These are phyloP conservation scores for Sturnus vulgaris DNA, from an alignment of 2,113 vertebrate genomes.

Conservation along the genomic window DNA sequence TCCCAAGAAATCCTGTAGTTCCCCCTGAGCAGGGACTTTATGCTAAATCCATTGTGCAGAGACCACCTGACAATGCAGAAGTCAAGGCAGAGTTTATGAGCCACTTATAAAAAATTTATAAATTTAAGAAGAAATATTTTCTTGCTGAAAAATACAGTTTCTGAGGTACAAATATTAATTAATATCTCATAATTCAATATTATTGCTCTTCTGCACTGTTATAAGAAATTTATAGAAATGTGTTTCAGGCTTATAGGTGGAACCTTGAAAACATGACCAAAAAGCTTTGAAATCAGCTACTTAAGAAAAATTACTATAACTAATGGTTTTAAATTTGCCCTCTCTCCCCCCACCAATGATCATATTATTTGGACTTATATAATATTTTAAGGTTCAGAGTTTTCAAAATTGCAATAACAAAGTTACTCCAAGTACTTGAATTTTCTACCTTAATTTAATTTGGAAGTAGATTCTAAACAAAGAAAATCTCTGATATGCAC, in stretches of 20 bases:
- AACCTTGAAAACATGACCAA: neutral
- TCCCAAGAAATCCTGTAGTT: neutral
- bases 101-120: neutral
- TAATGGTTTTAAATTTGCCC: neutral
- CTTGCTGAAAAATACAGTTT: neutral
- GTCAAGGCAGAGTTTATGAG: neutral
- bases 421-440: neutral
- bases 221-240: neutral
- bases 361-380: neutral
- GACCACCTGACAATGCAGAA: neutral
- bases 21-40: neutral
- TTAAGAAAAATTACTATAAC: neutral
- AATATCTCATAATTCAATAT: neutral
- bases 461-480: neutral
- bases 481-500: neutral
- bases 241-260: neutral
- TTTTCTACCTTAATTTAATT: neutral
- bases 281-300: neutral
- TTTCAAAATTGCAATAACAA: neutral
- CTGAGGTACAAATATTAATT: neutral
- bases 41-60: neutral
- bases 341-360: fast-evolving
- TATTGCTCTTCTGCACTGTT: neutral
- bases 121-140: neutral
- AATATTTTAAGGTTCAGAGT: neutral